Percentiles rank a stretch among this genome's conserved stretches.
Conservation (phyloP, 2,113 vertebrate species). For the Aplodontia rufa region DNA sequence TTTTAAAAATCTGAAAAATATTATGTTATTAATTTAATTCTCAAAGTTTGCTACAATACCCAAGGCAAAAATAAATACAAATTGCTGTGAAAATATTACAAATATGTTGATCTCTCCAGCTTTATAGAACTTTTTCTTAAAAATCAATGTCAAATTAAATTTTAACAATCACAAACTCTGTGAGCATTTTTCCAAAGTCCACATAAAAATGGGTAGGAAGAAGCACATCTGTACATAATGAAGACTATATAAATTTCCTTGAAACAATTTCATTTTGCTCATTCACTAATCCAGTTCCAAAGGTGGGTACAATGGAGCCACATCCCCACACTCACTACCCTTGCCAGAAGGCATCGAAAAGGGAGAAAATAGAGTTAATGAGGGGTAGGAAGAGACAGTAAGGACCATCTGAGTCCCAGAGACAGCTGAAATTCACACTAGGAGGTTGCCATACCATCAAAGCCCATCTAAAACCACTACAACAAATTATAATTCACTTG, state of each 20-base stretch:
- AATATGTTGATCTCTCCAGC: not conserved
- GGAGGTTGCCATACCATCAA: not conserved
- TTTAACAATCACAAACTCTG: constrained; percentile 32
- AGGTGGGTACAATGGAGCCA: not conserved
- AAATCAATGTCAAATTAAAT: constrained; percentile 23
- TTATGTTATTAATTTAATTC: constrained; percentile 19
- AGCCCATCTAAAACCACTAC: not conserved
- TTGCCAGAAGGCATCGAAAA: not conserved
- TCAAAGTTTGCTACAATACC: not conserved
- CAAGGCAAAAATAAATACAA: constrained; percentile 24
- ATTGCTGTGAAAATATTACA: not conserved
- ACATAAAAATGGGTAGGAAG: not conserved
- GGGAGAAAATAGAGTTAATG: constrained; percentile 34
- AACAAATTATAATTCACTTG: not conserved
- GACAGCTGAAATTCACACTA: not conserved
- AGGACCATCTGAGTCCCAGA: constrained; percentile 54
- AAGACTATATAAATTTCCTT: not conserved
- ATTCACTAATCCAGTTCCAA: not conserved
- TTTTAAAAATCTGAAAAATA: not conserved
- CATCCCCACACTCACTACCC: not conserved
- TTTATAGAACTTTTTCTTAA: not conserved
- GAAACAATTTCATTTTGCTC: constrained; percentile 7
- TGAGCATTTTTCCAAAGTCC: not conserved
- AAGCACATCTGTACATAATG: not conserved
- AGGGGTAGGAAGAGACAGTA: not conserved